Evolutionary conservation across 23 tunicate species (phyloP), one percentile per base, ranked within the genome.

Genomic region (Styela plicata): DNA sequence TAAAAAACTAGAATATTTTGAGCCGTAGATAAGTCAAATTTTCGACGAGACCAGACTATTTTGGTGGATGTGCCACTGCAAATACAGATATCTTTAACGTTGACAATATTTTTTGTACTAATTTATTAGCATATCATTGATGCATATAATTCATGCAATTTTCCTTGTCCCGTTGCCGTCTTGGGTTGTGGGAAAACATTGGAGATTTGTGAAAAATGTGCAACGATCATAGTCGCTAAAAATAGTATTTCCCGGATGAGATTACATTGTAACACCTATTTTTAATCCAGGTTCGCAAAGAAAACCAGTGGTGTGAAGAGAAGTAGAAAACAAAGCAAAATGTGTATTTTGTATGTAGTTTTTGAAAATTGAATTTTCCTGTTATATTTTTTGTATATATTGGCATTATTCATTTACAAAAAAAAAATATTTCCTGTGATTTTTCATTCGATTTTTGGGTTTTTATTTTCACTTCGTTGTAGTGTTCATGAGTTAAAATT

Each of bases 241-340:
- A n/a, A n/a, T n/a, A n/a, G n/a, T n/a, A n/a, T n/a, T n/a, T n/a
- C n/a, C n/a, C n/a, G n/a, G n/a, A n/a, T n/a, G n/a, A n/a, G n/a
- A n/a, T n/a, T n/a, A n/a, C n/a, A n/a, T n/a, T n/a, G n/a, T n/a
- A n/a, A n/a, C n/a, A n/a, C n/a, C 57, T 44, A 5, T 44, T 44
- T 44, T 13, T 44, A 13, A 36, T 87, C 44, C 77, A 89, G 94
- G 94, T 89, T 26, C 84, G 84, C 66, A 94, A 89, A 66, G 99
- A 94, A 64, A 94, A 94, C 79, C 91, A 89, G 66, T 94, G 99
- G 99, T 94, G 99, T 63, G 99, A 94, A 36, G 99, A 90, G 67
- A 94, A 94, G 63, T 94, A 82, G n/a, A n/a, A n/a, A 71, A 30
- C 29, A 21, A 21, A 21, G 29, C 3, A 5, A 30, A 71, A 26